phyloP scores from a whole-genome alignment of 2,888 invertebrate genomes.

The Charanyca ferruginea region DNA sequence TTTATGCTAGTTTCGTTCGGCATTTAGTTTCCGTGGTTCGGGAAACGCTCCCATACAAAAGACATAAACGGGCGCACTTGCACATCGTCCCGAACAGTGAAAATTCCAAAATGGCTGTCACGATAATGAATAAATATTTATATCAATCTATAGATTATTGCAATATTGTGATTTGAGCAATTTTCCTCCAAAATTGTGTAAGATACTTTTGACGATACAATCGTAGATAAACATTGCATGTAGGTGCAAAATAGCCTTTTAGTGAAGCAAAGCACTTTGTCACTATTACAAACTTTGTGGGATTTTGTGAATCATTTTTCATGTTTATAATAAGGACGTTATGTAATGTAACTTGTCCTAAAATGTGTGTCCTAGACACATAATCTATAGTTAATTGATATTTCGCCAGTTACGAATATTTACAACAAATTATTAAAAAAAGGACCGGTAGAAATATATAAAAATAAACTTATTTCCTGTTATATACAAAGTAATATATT shows the following conservation, averaged over 20 bases:
- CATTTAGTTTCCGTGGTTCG: neutral
- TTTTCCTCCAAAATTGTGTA: constrained; percentile 4
- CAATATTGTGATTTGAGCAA: neutral
- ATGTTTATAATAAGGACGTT: neutral
- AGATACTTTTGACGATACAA: constrained; percentile 16
- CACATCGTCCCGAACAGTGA: neutral
- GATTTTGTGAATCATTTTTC: constrained; percentile 15
- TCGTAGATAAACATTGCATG: constrained; percentile 39
- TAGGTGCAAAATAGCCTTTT: constrained; percentile 44
- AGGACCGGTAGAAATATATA: too few relatives aligned
- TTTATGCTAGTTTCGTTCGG: neutral
- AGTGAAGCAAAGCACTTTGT: constrained; percentile 8
- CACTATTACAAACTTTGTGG: neutral
- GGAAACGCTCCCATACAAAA: constrained; percentile 71
- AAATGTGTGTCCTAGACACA: too few relatives aligned
- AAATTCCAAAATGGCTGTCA: neutral
- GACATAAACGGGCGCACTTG: constrained; percentile 81
- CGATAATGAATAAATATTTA: neutral
- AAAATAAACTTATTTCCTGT: neutral
- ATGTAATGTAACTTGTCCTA: neutral
- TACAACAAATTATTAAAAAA: too few relatives aligned
- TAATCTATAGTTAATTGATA: too few relatives aligned
- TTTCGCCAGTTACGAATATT: too few relatives aligned
- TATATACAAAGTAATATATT: neutral
- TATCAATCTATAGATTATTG: neutral